These are phyloP conservation scores for Clarias pachynema DNA, from an alignment of 2,797 vertebrate species.

Conservation along the genomic window DNA sequence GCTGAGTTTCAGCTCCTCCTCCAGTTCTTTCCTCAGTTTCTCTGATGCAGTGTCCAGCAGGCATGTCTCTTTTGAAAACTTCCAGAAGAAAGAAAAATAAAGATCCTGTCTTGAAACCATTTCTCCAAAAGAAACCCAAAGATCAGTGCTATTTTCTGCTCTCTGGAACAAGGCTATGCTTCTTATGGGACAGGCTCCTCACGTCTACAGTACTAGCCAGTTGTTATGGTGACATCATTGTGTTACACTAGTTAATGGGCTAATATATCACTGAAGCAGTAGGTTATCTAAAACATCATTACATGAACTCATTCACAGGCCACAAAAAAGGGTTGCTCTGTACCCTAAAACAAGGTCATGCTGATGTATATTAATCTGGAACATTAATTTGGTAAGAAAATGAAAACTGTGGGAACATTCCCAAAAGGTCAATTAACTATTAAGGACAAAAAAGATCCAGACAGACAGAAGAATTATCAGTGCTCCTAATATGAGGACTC, in stretches of 20 bases:
- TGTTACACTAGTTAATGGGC: conserved; percentile 41
- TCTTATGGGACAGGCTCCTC: conserved; percentile 57
- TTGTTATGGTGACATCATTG: conserved; percentile 65
- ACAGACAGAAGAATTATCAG: conserved; percentile 25
- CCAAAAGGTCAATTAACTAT: conserved; percentile 25
- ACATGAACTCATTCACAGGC: conserved; percentile 16
- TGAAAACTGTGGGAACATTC: conserved; percentile 42
- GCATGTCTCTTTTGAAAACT: conserved; percentile 93
- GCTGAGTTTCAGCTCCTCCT: conserved; percentile 89
- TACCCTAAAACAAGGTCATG: background rate
- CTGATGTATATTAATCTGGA: conserved; percentile 34
- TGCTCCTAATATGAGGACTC: conserved; percentile 25
- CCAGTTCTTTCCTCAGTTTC: conserved; percentile 86
- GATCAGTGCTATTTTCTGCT: conserved; percentile 9
- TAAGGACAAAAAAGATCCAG: conserved; percentile 2
- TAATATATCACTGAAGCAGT: conserved; percentile 44
- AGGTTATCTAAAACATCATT: conserved; percentile 30
- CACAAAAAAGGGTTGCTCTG: conserved; percentile 22
- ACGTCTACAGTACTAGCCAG: conserved; percentile 58
- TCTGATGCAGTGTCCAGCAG: conserved; percentile 84
- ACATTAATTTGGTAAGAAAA: conserved; percentile 40
- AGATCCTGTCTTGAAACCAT: conserved; percentile 20
- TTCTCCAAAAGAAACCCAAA: conserved; percentile 9
- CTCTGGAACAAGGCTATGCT: conserved; percentile 45
- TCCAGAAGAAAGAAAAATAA: conserved; percentile 42